Evolutionary conservation across 1,140 invertebrate genomes (phyloP), one percentile per base, ranked within the genome.

Genomic region (Pachyrhynchus sulphureomaculatus): DNA sequence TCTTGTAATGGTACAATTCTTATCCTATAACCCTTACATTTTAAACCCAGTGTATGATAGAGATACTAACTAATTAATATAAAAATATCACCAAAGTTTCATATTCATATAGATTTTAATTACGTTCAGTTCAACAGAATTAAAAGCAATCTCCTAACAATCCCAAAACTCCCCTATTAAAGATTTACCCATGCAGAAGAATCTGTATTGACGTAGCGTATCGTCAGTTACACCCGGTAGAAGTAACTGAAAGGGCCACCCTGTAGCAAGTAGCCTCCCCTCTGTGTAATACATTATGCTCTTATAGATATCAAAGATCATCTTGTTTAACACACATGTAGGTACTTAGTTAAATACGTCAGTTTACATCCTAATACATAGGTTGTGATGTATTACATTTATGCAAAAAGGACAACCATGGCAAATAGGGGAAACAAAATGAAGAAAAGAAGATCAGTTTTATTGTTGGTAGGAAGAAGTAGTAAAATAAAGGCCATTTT

Each of bases 251-350:
- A 42, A 42, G 18, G 39, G 39, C 39, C 39, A 42, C 39, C 39
- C 39, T 42, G 39, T 42, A 42, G 39, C 39, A 20, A 42, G 9
- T 20, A 18, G 10, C 15, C 39, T 9, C 15, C 39, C 39, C 39
- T 42, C 18, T 4, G 10, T 18, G 18, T 20, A 20, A 20, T 21
- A 42, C 39, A 42, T 42, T 42, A 42, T 20, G 18, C 39, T 18
- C 17, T 42, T 18, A 21, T 20, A 42, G 39, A 42, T 42, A 42
- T 42, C 39, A 20, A 20, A 6, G 15, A 21, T 42, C 39, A 20
- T 42, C 39, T 42, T 42, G 39, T 42, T 42, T 42, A 42, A 42
- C 39, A 42, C 18, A 20, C 18, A 42, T 20, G 18, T 42, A 20
- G 39, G 39, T 42, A 42, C 26, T 29, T 29, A 29, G 26, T 29